Evolutionary conservation across 2,113 vertebrate genomes (phyloP), one percentile per base, ranked within the genome.

Genomic region (Thymallus thymallus): DNA sequence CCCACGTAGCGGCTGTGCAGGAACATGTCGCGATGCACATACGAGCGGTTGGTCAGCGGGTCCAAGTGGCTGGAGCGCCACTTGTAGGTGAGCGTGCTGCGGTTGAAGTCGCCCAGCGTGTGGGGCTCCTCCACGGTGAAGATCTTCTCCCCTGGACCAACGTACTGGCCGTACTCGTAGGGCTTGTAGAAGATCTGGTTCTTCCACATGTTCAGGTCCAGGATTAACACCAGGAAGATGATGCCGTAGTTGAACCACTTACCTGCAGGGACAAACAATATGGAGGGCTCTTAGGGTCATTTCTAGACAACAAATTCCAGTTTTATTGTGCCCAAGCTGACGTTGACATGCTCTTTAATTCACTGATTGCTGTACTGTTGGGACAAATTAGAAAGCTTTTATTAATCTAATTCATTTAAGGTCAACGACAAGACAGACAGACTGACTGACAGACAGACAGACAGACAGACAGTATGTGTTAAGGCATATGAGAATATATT

Each of bases 181-280:
- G 98, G 97, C 80, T 95, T 95, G 88, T 99, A 99, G 92, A 99
- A 99, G 90, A 99, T 99, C 91, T 99, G 97, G 84, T 98, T 98
- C 91, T 99, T 99, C 98, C 98, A 99, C 97, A 99, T 99, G 89
- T 99, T 99, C 12, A 99, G 93, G 87, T 99, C 97, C 94, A 99
- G 90, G 83, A 99, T 99, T 84, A 99, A 91, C 81, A 99, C 98
- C 1, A 99, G 94, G 85, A 98, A 98, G 90, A 99, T 99, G 88
- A 99, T 97, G 23, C 98, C 97, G 46, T 99, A 99, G 92, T 99
- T 99, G 91, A 99, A 99, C 98, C 98, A 99, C 91, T 99, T 99
- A 56, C 98, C 98, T 99, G 92, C 67, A 75, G 75, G 16, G 85
- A 62, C 86, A 45, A 55, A 62, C 22, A 24, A 62, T 9, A 62